A percentile compares a stretch with the other conserved stretches of the same genome.
phyloP scores from a whole-genome alignment of 1,140 invertebrate genomes.

The Plectus sambesii region DNA sequence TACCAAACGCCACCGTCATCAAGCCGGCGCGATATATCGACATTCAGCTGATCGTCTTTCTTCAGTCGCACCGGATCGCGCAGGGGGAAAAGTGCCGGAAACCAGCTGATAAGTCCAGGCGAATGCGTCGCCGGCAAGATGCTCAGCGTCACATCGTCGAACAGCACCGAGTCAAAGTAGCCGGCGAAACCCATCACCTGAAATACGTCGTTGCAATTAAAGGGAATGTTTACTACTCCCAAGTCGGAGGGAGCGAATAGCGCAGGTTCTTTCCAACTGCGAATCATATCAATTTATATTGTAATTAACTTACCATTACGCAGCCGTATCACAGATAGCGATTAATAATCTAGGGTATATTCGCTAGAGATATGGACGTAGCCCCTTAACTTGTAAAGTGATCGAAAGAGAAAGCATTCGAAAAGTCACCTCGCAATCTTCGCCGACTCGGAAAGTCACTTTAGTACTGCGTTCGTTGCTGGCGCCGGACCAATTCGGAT shows the following conservation, averaged over 20 bases:
- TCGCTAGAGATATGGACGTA: too few relatives aligned
- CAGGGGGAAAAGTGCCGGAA: slow-evolving; percentile 37
- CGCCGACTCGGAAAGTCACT: slow-evolving; percentile 9
- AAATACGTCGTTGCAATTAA: too few relatives aligned
- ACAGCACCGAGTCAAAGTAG: slow-evolving; percentile 32
- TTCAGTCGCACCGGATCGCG: slow-evolving; percentile 23
- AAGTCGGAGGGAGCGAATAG: too few relatives aligned
- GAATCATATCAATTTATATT: slow-evolving; percentile 7
- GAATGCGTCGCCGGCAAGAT: slow-evolving; percentile 25
- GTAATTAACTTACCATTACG: slow-evolving; percentile 15
- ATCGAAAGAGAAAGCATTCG: too few relatives aligned
- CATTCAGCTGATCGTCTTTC: slow-evolving; percentile 19
- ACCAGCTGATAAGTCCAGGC: slow-evolving; percentile 32
- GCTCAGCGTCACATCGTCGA: slow-evolving; percentile 31
- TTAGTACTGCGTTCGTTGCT: slow-evolving; percentile 14
- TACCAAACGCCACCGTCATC: slow-evolving; percentile 37
- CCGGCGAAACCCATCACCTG: slow-evolving; percentile 41
- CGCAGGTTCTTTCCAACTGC: too few relatives aligned
- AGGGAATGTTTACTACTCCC: too few relatives aligned
- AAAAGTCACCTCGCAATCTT: slow-evolving; percentile 6
- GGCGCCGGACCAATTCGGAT: slow-evolving; percentile 21
- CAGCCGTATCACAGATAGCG: too few relatives aligned
- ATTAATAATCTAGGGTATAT: too few relatives aligned
- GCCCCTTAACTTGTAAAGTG: too few relatives aligned
- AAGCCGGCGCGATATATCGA: slow-evolving; percentile 28